These are phyloP conservation scores for Tetrax tetrax DNA, from an alignment of 2,113 vertebrate genomes.

Conservation along the genomic window DNA sequence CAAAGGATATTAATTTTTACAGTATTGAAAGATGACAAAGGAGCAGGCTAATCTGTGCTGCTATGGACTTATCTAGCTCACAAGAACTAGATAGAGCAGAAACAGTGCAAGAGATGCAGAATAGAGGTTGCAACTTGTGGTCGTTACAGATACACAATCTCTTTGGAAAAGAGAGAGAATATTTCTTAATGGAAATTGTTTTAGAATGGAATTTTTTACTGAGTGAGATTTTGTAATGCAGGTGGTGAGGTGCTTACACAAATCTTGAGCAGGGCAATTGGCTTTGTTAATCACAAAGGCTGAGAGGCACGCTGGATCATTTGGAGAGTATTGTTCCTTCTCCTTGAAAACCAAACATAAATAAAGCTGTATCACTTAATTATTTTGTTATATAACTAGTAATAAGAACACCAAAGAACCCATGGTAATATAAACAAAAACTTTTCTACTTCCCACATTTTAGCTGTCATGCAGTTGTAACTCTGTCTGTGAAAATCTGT, in stretches of 20 bases:
- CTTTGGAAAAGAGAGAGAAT: background rate
- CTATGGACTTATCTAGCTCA: background rate
- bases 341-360: constrained; percentile 7
- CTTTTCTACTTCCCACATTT: background rate
- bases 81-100: background rate
- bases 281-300: constrained; percentile 12
- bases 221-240: background rate
- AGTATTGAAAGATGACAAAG: background rate
- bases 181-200: background rate
- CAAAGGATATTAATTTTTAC: background rate
- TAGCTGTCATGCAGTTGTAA: background rate
- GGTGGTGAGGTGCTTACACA: background rate
- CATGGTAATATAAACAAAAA: background rate
- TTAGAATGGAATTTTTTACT: background rate
- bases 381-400: background rate
- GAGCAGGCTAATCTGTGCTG: background rate
- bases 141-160: background rate
- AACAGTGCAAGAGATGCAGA: background rate
- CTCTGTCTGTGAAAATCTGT: background rate
- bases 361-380: background rate
- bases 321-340: background rate
- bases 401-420: background rate
- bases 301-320: background rate
- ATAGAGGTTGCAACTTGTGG: background rate
- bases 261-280: background rate